Conservation (phyloP, 1,140 invertebrate species). For the Conopomorpha cramerella region DNA sequence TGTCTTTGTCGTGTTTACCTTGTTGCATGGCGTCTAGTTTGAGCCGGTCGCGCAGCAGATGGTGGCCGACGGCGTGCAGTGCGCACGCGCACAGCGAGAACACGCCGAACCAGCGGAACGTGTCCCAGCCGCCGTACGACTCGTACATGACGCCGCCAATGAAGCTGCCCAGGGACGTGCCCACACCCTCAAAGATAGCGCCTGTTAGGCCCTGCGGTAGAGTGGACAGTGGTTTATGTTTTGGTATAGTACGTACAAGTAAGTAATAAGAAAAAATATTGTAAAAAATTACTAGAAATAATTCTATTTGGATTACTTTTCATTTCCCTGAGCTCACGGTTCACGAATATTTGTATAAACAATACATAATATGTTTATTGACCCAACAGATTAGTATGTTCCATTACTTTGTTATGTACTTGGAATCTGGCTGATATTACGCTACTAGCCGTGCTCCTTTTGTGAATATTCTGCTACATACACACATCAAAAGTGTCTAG, state of each 20-base stretch:
- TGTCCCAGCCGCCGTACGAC: slow-evolving; percentile 64
- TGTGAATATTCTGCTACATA: too few species aligned
- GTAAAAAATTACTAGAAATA: slow-evolving; percentile 1
- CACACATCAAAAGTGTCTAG: too few species aligned
- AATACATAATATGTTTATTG: too few species aligned
- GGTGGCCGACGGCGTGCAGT: slow-evolving; percentile 61
- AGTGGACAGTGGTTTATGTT: too few species aligned
- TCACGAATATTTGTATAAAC: too few species aligned
- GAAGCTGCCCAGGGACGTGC: slow-evolving; percentile 77
- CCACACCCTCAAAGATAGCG: slow-evolving; percentile 84
- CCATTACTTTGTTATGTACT: too few species aligned
- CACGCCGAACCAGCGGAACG: slow-evolving; percentile 73
- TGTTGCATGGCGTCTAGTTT: slow-evolving; percentile 12
- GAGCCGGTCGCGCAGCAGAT: slow-evolving; percentile 15
- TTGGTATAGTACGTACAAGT: too few species aligned
- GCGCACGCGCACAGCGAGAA: slow-evolving; percentile 66
- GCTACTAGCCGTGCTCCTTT: too few species aligned
- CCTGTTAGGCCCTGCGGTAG: slow-evolving; percentile 84
- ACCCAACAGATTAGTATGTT: too few species aligned
- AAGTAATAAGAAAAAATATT: slow-evolving; percentile 15
- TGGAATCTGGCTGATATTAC: too few species aligned
- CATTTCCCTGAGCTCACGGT: too few species aligned
- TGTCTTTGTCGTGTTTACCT: slow-evolving; percentile 29
- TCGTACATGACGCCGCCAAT: slow-evolving; percentile 71
- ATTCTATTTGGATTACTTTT: too few species aligned